These are phyloP conservation scores for Decapterus maruadsi DNA, from an alignment of 2,797 vertebrate genomes.

Conservation along the genomic window DNA sequence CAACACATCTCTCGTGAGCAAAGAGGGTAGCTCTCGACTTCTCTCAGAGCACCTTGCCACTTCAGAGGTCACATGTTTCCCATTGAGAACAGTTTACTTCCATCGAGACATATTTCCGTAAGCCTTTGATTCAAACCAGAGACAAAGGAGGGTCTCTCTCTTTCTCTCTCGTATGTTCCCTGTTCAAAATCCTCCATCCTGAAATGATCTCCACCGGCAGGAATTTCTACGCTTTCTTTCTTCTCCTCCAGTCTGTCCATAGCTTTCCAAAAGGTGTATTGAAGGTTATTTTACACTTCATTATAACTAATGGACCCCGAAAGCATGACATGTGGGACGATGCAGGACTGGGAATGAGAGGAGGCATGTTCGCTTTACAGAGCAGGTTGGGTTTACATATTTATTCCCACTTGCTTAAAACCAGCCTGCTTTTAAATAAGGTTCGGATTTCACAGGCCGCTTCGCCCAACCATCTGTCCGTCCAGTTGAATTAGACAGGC, in stretches of 20 bases:
- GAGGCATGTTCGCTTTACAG: slow-evolving; percentile 66
- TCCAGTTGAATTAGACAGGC: slow-evolving; percentile 72
- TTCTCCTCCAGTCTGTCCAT: background rate
- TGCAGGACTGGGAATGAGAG: slow-evolving; percentile 66
- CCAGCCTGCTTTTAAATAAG: slow-evolving; percentile 65
- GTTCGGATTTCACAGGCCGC: slow-evolving; percentile 78
- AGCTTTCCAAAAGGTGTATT: slow-evolving; percentile 69
- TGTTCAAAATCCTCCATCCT: slow-evolving; percentile 66
- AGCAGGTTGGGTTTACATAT: slow-evolving; percentile 75
- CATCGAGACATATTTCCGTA: slow-evolving; percentile 84
- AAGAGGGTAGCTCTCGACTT: slow-evolving; percentile 51
- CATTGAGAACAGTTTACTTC: slow-evolving; percentile 84
- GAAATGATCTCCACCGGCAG: slow-evolving; percentile 72
- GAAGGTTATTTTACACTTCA: slow-evolving; percentile 81
- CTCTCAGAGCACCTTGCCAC: slow-evolving; percentile 69
- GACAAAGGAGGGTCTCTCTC: slow-evolving; percentile 67
- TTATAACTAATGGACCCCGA: slow-evolving; percentile 78
- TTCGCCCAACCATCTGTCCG: slow-evolving; percentile 67
- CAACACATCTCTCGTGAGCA: slow-evolving; percentile 44
- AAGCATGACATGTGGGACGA: slow-evolving; percentile 75
- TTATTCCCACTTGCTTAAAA: slow-evolving; percentile 64
- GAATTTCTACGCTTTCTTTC: slow-evolving; percentile 46
- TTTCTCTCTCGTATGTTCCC: slow-evolving; percentile 42
- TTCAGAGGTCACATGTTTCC: slow-evolving; percentile 83
- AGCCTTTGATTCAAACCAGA: slow-evolving; percentile 86